These are phyloP conservation scores for Lycorma delicatula DNA, from an alignment of 1,140 invertebrate species.

Conservation along the genomic window DNA sequence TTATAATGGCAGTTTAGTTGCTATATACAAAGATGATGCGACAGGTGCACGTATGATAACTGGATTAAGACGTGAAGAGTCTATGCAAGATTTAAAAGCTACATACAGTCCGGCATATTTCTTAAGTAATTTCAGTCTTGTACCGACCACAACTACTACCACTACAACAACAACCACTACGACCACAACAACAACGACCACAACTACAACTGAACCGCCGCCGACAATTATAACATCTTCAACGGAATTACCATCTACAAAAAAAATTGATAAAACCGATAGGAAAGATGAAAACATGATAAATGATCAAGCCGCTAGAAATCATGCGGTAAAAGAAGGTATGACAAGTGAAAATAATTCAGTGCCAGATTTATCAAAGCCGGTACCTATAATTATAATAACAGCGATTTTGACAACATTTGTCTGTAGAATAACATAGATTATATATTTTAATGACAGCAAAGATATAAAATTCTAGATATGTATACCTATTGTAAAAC, in stretches of 20 bases:
- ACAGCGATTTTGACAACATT: no score
- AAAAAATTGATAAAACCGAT: slow-evolving; percentile 2
- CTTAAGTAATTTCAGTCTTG: slow-evolving; percentile 54
- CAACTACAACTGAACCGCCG: slow-evolving; percentile 30
- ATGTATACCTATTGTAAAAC: no score
- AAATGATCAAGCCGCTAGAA: not conserved
- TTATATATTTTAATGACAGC: no score
- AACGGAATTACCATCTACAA: not conserved
- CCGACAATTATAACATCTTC: no score
- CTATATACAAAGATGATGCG: slow-evolving; percentile 55
- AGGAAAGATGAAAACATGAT: slow-evolving; percentile 12
- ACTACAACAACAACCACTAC: slow-evolving; percentile 58
- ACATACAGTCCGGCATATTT: slow-evolving; percentile 58
- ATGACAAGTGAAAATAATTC: no score
- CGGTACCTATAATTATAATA: no score
- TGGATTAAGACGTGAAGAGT: slow-evolving; percentile 50
- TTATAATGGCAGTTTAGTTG: slow-evolving; percentile 58
- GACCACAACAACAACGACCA: slow-evolving; percentile 42
- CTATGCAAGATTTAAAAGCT: slow-evolving; percentile 51
- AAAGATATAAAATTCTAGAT: no score
- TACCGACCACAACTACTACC: slow-evolving; percentile 65
- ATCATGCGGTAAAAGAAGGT: no score
- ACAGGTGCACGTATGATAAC: slow-evolving; percentile 43
- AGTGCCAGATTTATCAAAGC: no score
- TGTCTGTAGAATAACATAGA: no score